phyloP scores from a whole-genome alignment of 2,797 vertebrate genomes.

The Alfaro cultratus region DNA sequence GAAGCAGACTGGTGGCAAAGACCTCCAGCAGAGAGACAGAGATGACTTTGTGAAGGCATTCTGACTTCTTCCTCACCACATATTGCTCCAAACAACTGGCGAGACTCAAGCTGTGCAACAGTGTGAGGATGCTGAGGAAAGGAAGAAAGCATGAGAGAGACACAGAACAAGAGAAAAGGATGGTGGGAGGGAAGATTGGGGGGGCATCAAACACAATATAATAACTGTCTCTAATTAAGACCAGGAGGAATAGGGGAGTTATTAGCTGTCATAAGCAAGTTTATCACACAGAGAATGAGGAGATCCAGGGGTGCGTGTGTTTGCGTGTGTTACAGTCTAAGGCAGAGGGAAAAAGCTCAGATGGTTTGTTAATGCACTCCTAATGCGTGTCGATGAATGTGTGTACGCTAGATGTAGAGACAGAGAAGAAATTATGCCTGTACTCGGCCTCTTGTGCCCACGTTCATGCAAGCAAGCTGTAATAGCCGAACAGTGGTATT shows the following conservation, averaged over 20 bases:
- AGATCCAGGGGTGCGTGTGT: slow-evolving; percentile 31
- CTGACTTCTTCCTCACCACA: slow-evolving; percentile 34
- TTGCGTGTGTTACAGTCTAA: slow-evolving; percentile 19
- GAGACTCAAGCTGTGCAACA: slow-evolving; percentile 64
- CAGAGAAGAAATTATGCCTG: slow-evolving; percentile 20
- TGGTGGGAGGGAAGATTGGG: background rate
- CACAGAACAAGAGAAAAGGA: slow-evolving; percentile 12
- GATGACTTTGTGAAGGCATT: slow-evolving; percentile 41
- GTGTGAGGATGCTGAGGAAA: slow-evolving; percentile 35
- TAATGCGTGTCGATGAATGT: slow-evolving; percentile 14
- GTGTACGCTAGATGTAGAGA: slow-evolving; percentile 3
- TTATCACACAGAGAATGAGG: slow-evolving; percentile 67
- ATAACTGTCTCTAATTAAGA: slow-evolving; percentile 79
- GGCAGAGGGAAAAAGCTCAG: background rate
- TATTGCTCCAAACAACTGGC: slow-evolving; percentile 50
- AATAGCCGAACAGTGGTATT: slow-evolving; percentile 46
- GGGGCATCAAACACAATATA: slow-evolving; percentile 66
- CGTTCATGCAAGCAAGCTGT: slow-evolving; percentile 13
- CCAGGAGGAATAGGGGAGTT: slow-evolving; percentile 75
- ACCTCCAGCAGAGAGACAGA: slow-evolving; percentile 50
- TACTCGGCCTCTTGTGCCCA: slow-evolving; percentile 6
- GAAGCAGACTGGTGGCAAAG: slow-evolving; percentile 36
- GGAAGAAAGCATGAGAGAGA: slow-evolving; percentile 2
- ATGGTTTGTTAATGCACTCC: slow-evolving; percentile 34
- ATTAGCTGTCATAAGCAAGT: slow-evolving; percentile 81